Evolutionary conservation across 2,888 invertebrate species (phyloP).

Genomic region (Sipha maydis): DNA sequence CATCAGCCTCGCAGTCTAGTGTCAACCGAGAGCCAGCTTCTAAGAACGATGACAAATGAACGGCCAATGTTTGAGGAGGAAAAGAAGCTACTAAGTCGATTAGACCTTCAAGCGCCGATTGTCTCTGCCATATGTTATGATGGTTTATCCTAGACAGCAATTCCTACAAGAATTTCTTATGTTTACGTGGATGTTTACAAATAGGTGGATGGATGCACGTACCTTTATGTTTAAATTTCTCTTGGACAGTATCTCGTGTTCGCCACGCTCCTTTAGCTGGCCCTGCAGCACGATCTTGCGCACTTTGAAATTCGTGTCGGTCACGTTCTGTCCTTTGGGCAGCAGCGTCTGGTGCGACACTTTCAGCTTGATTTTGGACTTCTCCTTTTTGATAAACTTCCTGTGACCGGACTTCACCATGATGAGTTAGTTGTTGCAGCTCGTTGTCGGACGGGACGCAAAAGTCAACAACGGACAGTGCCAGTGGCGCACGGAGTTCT

Average conservation of each 20-base stretch:
- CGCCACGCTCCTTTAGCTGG: conserved; percentile 74
- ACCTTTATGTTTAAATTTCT: conserved; percentile 78
- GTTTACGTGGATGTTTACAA: neutral
- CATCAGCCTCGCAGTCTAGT: conserved; percentile 76
- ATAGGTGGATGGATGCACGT: conserved; percentile 63
- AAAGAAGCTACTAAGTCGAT: conserved; percentile 70
- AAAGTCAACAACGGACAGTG: too few species aligned
- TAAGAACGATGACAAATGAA: conserved; percentile 76
- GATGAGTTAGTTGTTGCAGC: neutral
- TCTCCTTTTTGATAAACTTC: conserved; percentile 83
- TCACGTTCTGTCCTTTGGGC: conserved; percentile 89
- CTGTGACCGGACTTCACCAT: conserved; percentile 70
- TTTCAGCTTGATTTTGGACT: conserved; percentile 89
- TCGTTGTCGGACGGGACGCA: too few species aligned
- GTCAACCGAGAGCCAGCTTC: conserved; percentile 77
- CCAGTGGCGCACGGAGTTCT: too few species aligned
- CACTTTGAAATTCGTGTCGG: conserved; percentile 88
- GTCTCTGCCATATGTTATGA: conserved; percentile 77
- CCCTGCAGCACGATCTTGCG: conserved; percentile 85
- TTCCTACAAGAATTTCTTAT: conserved; percentile 69
- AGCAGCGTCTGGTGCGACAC: conserved; percentile 75
- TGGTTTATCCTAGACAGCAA: conserved; percentile 78
- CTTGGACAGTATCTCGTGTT: conserved; percentile 72
- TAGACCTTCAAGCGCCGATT: conserved; percentile 73
- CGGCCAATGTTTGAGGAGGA: conserved; percentile 69